Evolutionary conservation across 2,113 vertebrate species (phyloP).

Genomic region (Cheilinus undulatus): DNA sequence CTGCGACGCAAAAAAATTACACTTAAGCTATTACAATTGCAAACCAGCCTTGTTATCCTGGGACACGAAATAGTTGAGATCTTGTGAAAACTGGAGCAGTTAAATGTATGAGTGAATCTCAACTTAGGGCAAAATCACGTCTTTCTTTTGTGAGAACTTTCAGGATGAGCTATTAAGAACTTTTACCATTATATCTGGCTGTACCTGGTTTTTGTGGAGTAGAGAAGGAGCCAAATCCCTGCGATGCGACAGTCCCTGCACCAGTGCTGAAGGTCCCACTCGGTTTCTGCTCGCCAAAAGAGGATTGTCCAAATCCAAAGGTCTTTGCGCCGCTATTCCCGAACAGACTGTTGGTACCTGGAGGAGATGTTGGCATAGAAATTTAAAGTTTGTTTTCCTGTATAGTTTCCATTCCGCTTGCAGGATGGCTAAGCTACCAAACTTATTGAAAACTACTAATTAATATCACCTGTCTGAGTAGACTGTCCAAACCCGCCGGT

Average conservation of each 20-base stretch:
- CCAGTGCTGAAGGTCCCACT: slow-evolving; percentile 92
- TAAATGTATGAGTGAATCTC: too few species aligned
- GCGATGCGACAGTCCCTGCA: slow-evolving; percentile 90
- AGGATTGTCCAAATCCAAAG: slow-evolving; percentile 85
- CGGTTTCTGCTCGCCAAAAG: slow-evolving; percentile 94
- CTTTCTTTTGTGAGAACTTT: neutral
- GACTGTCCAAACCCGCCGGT: slow-evolving; percentile 83
- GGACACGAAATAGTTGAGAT: too few species aligned
- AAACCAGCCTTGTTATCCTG: too few species aligned
- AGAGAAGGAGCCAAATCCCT: slow-evolving; percentile 95
- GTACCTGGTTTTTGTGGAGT: slow-evolving; percentile 90
- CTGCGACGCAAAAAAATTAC: too few species aligned
- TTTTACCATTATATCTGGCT: too few species aligned
- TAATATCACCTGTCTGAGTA: slow-evolving; percentile 73
- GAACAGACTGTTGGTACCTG: slow-evolving; percentile 89
- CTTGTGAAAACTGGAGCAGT: too few species aligned
- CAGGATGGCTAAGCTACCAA: too few species aligned
- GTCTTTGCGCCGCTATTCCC: slow-evolving; percentile 92
- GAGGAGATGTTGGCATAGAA: neutral
- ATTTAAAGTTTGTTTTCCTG: neutral
- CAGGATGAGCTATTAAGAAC: too few species aligned
- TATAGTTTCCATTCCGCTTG: too few species aligned
- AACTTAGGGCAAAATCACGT: too few species aligned
- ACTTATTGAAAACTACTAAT: too few species aligned
- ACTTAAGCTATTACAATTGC: too few species aligned